phyloP scores from a whole-genome alignment of 2,113 vertebrate genomes.

The Phycodurus eques region DNA sequence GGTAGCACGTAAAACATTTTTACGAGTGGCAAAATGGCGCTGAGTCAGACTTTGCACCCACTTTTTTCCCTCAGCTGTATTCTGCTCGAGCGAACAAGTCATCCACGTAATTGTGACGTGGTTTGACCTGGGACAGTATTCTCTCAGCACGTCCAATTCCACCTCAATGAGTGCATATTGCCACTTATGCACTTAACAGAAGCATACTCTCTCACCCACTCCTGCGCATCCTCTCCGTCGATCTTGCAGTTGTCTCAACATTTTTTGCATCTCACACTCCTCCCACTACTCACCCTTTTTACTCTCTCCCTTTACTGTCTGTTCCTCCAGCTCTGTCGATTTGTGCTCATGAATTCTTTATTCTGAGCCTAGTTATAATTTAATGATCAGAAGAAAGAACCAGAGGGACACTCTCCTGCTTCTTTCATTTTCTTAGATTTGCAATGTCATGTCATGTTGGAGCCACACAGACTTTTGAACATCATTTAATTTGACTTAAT shows the following conservation, averaged over 20 bases:
- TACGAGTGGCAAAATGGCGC: conserved; percentile 34
- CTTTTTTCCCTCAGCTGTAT: conserved; percentile 45
- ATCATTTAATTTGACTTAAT: conserved; percentile 4
- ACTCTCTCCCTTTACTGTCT: conserved; percentile 52
- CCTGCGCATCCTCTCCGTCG: conserved; percentile 30
- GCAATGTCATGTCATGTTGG: conserved; percentile 40
- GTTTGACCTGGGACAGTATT: conserved; percentile 63
- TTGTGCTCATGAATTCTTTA: conserved; percentile 68
- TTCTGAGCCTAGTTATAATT: conserved; percentile 61
- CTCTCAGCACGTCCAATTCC: conserved; percentile 73
- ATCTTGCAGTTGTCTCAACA: conserved; percentile 49
- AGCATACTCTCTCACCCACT: conserved; percentile 43
- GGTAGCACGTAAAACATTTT: conserved; percentile 8
- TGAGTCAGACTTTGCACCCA: conserved; percentile 52
- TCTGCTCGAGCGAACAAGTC: conserved; percentile 60
- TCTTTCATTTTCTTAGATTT: conserved; percentile 40
- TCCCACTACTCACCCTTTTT: conserved; percentile 50
- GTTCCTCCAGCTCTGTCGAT: conserved; percentile 58
- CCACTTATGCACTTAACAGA: conserved; percentile 72
- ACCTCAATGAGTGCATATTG: conserved; percentile 67
- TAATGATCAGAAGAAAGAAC: conserved; percentile 62
- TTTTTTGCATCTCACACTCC: conserved; percentile 49
- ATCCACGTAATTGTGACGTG: conserved; percentile 69
- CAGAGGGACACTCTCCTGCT: conserved; percentile 26
- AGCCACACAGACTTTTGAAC: conserved; percentile 27